phyloP scores from a whole-genome alignment of 2,113 vertebrate genomes.

The Xiphias gladius region DNA sequence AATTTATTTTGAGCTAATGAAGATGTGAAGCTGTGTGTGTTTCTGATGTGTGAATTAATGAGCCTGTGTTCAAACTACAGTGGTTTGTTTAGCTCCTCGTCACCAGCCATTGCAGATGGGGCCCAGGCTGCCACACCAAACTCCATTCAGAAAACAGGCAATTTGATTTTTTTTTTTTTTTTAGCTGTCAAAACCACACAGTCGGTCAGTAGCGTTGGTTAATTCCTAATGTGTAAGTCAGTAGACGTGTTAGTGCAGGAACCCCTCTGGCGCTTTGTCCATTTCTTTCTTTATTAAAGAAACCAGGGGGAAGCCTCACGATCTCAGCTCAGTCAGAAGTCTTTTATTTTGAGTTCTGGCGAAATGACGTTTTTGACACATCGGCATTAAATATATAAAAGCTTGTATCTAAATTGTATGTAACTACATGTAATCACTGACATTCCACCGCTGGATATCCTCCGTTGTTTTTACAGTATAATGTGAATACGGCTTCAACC shows the following conservation, averaged over 20 bases:
- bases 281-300: neutral
- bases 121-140: neutral
- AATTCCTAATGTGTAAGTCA: too few relatives aligned
- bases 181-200: too few relatives aligned
- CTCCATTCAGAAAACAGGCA: neutral
- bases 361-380: too few relatives aligned
- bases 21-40: too few relatives aligned
- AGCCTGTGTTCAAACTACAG: too few relatives aligned
- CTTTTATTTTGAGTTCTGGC: neutral
- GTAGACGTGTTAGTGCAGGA: too few relatives aligned
- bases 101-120: too few relatives aligned
- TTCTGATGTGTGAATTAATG: neutral
- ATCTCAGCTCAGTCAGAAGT: too few relatives aligned
- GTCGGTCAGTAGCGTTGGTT: too few relatives aligned
- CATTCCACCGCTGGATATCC: neutral
- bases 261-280: too few relatives aligned
- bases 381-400: neutral
- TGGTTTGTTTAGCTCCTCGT: too few relatives aligned
- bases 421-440: neutral
- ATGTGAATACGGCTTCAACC: constrained; percentile 12
- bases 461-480: neutral
- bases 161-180: neutral
- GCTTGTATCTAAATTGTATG: neutral
- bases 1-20: neutral
- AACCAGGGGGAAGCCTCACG: too few relatives aligned